Percentiles rank a stretch among this genome's conserved stretches.
phyloP scores from a whole-genome alignment of 2,888 invertebrate species.

The Vesta saturnalis region DNA sequence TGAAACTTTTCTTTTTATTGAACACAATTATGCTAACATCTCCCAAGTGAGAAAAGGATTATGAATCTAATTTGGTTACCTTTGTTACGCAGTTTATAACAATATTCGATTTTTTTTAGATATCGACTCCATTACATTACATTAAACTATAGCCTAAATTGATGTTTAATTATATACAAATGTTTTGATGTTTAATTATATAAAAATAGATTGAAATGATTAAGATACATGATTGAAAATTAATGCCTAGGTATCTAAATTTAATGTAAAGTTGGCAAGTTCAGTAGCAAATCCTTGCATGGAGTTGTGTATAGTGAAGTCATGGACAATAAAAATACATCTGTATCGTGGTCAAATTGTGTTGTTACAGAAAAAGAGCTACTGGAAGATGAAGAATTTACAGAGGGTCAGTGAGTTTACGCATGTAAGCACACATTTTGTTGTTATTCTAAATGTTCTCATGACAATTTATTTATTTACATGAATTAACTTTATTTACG shows the following conservation, averaged over 20 bases:
- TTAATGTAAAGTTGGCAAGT: slow-evolving; percentile 19
- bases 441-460: too few relatives aligned
- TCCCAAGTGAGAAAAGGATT: too few relatives aligned
- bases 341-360: slow-evolving; percentile 30
- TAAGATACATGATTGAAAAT: not conserved
- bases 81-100: too few relatives aligned
- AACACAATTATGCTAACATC: too few relatives aligned
- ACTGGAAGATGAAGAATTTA: slow-evolving; percentile 18
- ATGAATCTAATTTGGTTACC: too few relatives aligned
- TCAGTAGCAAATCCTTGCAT: slow-evolving; percentile 18
- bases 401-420: slow-evolving; percentile 30
- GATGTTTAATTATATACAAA: not conserved
- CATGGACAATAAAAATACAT: slow-evolving; percentile 10
- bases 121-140: too few relatives aligned
- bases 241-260: slow-evolving; percentile 14
- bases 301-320: slow-evolving; percentile 1
- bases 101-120: too few relatives aligned
- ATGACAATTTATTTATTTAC: not conserved
- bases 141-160: too few relatives aligned
- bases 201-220: not conserved
- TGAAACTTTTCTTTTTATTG: too few relatives aligned
- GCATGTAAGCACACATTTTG: slow-evolving; percentile 30
- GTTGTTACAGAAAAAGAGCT: slow-evolving; percentile 13
- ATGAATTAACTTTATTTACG: not conserved
- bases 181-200: not conserved